Percentiles rank a stretch among this genome's conserved stretches.
Conservation (phyloP, 2,113 vertebrate genomes). For the Stomatorhinus ivindoensis region DNA sequence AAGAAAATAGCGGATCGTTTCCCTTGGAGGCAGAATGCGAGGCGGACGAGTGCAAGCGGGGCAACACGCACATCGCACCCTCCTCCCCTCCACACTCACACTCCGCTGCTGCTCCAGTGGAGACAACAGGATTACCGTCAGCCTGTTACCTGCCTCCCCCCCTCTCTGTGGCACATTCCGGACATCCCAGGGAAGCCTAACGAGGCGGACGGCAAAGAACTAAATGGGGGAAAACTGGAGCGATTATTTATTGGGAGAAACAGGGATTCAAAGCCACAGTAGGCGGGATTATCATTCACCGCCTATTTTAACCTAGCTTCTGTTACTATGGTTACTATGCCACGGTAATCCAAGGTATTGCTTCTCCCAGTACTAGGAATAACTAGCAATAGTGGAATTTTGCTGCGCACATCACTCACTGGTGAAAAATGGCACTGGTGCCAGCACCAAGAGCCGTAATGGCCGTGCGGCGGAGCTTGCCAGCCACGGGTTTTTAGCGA, state of each 20-base stretch:
- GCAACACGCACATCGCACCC: constrained; percentile 31
- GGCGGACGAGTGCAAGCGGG: not conserved
- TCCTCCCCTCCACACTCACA: constrained; percentile 36
- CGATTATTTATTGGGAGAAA: not conserved
- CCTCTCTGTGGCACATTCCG: constrained; percentile 32
- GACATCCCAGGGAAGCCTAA: not conserved
- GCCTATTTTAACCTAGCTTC: not conserved
- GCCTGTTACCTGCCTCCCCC: not conserved
- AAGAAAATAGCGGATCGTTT: constrained; percentile 26
- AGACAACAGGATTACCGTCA: constrained; percentile 27
- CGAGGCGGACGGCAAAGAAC: not conserved
- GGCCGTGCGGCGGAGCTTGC: constrained; percentile 35
- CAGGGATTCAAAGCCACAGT: not conserved
- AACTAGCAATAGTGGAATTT: not conserved
- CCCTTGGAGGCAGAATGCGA: not conserved
- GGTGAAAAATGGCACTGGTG: constrained; percentile 35
- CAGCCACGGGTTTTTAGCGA: constrained; percentile 41
- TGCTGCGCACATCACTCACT: constrained; percentile 40
- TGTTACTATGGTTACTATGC: not conserved
- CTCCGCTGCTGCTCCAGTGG: constrained; percentile 27
- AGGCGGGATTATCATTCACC: not conserved
- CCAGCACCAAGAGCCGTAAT: constrained; percentile 31
- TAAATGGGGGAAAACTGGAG: not conserved
- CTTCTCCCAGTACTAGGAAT: not conserved
- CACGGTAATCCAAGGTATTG: not conserved